Evolutionary conservation across 1,140 invertebrate genomes (phyloP).

Genomic region (Aphis craccivora): DNA sequence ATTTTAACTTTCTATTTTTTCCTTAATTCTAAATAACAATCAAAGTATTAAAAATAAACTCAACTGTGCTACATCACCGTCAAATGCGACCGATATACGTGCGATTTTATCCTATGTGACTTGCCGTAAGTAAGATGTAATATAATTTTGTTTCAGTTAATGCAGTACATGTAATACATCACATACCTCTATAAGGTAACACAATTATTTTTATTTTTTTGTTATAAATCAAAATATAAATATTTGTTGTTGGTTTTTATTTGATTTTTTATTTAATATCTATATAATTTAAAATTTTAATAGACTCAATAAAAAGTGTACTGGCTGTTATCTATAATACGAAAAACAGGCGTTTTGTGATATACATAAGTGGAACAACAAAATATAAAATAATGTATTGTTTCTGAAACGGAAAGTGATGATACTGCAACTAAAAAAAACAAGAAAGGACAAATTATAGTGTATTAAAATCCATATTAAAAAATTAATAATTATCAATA

Average conservation of each 20-base stretch:
- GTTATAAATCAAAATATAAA: not conserved
- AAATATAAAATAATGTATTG: not conserved
- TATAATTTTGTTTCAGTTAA: no score
- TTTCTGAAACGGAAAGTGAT: not conserved
- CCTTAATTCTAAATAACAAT: not conserved
- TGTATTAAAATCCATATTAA: not conserved
- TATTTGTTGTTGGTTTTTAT: not conserved
- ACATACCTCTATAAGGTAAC: not conserved
- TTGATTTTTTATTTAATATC: not conserved
- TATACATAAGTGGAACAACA: not conserved
- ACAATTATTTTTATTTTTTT: not conserved
- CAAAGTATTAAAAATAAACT: not conserved
- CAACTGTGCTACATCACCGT: no score
- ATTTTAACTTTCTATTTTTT: not conserved
- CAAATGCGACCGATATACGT: not conserved
- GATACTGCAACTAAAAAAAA: no score
- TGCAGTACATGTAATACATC: no score
- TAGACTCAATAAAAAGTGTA: not conserved
- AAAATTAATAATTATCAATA: not conserved
- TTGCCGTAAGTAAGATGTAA: not conserved
- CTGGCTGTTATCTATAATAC: not conserved
- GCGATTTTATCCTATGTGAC: not conserved
- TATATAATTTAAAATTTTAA: not conserved
- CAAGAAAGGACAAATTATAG: not conserved
- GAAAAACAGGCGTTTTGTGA: not conserved